phyloP scores from a whole-genome alignment of 2,113 vertebrate genomes.

The Prunella fulvescens region DNA sequence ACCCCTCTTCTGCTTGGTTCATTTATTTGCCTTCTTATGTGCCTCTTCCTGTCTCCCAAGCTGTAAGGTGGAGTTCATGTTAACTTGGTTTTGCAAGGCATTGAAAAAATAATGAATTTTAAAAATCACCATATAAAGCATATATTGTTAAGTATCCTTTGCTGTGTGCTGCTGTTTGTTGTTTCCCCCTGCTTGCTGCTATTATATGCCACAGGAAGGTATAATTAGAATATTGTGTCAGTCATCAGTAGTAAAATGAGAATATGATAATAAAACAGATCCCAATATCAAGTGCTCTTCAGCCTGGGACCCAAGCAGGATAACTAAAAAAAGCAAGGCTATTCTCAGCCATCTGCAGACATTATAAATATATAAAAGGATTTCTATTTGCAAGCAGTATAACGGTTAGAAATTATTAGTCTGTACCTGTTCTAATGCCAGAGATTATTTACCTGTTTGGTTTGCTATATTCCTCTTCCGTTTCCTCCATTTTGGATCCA shows the following conservation, averaged over 20 bases:
- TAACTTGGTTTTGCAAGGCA: not conserved
- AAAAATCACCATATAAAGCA: not conserved
- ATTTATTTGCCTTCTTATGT: not conserved
- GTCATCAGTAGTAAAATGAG: not conserved
- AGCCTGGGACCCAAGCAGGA: not conserved
- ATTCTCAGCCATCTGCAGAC: not conserved
- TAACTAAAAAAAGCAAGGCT: not conserved
- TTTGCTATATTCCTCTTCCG: not conserved
- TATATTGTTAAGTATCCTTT: not conserved
- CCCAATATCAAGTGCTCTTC: not conserved
- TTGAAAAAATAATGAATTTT: not conserved
- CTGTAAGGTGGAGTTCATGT: not conserved
- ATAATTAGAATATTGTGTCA: not conserved
- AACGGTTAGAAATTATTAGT: not conserved
- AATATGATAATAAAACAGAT: not conserved
- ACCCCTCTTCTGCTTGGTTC: not conserved
- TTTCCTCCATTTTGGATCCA: not conserved
- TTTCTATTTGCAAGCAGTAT: not conserved
- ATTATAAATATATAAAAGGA: not conserved
- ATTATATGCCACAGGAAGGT: not conserved
- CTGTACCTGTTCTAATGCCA: not conserved
- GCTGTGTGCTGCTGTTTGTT: not conserved
- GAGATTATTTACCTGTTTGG: not conserved
- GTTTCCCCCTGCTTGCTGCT: not conserved
- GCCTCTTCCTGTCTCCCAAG: not conserved